Base-by-base conservation (phyloP, 2,888 invertebrate species). In the Brenthis hecate region DNA sequence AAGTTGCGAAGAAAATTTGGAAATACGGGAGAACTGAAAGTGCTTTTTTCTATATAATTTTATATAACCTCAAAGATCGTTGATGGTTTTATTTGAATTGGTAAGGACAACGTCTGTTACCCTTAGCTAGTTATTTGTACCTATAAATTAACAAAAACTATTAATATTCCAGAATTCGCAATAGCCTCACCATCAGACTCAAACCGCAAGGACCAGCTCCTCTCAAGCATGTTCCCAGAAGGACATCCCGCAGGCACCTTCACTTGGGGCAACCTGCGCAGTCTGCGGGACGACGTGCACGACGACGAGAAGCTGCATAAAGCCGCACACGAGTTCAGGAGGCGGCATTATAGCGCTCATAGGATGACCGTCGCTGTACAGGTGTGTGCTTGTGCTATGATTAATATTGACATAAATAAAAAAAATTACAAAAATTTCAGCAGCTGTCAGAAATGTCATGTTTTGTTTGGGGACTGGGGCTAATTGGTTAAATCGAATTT, bases 301-400 rank as follows among this genome's bases (percentile, higher is more conserved):
- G 96, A 96, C 73, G 95, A 95, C 53, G 89, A 89, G 75, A 93
- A 92, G 53, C 87, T 98, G 2, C 95, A 97, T 78, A 83, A 93
- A 43, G 93, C 94, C 2, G 93, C 97, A 6, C 96, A 96, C 76
- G 94, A 96, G 69, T 98, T 97, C 79, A 92, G 96, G 51, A 92
- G 94, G 78, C 90, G 95, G 28, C 96, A 97, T 84, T 98, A 98
- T 81, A 96, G 97, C 51, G 97, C 97, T 11, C 96, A 98, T 79
- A 94, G 96, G 75, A 98, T 98, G 98, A 97, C 96, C 11, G 86
- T 98, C 3, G 96, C 96, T 56, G 94, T 98, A 23, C 97, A 97
- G 91, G 96, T 96, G 36, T 1, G 13, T 2, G 51, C 14, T 53
- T 16, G 16, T n/a, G 51, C n/a, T 14, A 8, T 11, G 8, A 36